These are phyloP conservation scores for Ceratina calcarata DNA, from an alignment of 1,140 invertebrate species.

Conservation along the genomic window DNA sequence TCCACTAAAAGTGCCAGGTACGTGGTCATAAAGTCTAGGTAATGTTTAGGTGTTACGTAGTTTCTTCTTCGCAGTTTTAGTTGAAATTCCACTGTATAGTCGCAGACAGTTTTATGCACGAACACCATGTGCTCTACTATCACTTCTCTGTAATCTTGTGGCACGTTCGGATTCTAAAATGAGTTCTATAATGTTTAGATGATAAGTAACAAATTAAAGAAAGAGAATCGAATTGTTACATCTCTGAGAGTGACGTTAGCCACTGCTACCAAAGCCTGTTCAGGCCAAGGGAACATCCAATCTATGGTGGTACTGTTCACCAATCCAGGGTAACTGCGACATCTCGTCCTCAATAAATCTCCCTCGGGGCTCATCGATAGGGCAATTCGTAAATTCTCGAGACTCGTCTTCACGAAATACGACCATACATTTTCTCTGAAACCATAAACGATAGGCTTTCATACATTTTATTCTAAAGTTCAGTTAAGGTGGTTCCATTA, in stretches of 20 bases:
- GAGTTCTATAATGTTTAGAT: too few species aligned
- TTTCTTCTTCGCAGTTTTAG: slow-evolving; percentile 87
- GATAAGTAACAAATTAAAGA: not conserved
- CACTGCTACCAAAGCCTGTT: slow-evolving; percentile 92
- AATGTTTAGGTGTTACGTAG: slow-evolving; percentile 95
- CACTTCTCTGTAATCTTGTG: slow-evolving; percentile 83
- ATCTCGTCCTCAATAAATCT: slow-evolving; percentile 89
- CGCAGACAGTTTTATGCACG: slow-evolving; percentile 87
- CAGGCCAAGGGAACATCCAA: slow-evolving; percentile 96
- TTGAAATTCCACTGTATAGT: slow-evolving; percentile 87
- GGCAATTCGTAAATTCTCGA: slow-evolving; percentile 93
- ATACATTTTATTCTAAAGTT: not conserved
- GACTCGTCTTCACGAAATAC: slow-evolving; percentile 89
- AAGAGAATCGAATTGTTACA: slow-evolving; percentile 68
- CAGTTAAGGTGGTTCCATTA: not conserved
- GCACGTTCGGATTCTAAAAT: slow-evolving; percentile 82
- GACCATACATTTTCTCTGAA: slow-evolving; percentile 90
- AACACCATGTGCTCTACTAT: slow-evolving; percentile 92
- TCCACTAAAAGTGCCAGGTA: slow-evolving; percentile 88
- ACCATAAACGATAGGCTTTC: not conserved
- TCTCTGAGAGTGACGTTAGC: slow-evolving; percentile 88
- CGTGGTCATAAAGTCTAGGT: slow-evolving; percentile 90
- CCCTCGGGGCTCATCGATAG: slow-evolving; percentile 94
- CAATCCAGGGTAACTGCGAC: slow-evolving; percentile 94
- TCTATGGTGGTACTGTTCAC: slow-evolving; percentile 96